These are phyloP conservation scores for Notamacropus eugenii DNA, from an alignment of 2,797 vertebrate species.

Conservation along the genomic window DNA sequence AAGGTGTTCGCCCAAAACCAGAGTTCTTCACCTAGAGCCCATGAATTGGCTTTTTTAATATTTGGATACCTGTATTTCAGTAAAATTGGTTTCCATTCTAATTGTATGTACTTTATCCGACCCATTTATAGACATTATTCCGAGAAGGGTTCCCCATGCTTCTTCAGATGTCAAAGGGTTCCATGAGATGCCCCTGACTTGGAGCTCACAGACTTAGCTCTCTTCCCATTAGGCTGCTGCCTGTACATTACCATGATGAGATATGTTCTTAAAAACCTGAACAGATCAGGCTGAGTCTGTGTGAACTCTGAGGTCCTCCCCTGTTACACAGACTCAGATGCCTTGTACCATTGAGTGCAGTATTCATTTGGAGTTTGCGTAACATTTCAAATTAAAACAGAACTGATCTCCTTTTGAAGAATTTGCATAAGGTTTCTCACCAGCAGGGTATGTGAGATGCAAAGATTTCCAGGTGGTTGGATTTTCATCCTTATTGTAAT, in stretches of 20 bases:
- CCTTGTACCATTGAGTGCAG: background rate
- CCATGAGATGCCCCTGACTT: background rate
- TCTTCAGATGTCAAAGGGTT: background rate
- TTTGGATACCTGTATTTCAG: background rate
- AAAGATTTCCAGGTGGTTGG: conserved; percentile 48
- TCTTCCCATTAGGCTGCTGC: background rate
- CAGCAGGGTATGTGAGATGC: background rate
- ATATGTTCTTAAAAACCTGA: background rate
- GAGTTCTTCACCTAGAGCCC: background rate
- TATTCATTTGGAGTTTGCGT: conserved; percentile 1
- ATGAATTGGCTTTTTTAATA: background rate
- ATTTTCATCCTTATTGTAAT: conserved; percentile 29
- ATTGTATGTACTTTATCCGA: background rate
- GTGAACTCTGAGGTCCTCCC: background rate
- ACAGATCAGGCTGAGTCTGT: background rate
- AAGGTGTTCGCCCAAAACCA: background rate
- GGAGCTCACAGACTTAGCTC: background rate
- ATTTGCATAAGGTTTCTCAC: background rate
- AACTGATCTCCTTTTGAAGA: background rate
- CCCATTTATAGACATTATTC: background rate
- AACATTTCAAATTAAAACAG: conserved; percentile 37
- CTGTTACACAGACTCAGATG: background rate
- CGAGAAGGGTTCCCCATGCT: background rate
- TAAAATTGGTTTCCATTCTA: background rate
- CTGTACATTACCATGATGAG: background rate